Evolutionary conservation across 2,888 invertebrate species (phyloP).

Genomic region (Halictus quadricinctus): DNA sequence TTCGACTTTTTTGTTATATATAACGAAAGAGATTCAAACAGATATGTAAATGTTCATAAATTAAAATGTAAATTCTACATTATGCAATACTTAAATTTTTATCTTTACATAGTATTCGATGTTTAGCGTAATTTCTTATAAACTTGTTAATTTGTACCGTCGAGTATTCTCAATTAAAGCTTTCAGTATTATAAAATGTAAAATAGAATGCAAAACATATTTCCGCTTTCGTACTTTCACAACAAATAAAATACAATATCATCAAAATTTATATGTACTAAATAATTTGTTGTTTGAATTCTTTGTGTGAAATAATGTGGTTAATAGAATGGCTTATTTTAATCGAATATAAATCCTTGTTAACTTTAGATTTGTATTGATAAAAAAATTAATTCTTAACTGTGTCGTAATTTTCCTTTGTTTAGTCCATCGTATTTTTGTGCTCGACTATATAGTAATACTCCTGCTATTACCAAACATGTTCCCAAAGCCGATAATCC

Average conservation of each 20-base stretch:
- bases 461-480: slow-evolving; percentile 88
- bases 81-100: slow-evolving; percentile 5
- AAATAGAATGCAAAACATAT: slow-evolving; percentile 34
- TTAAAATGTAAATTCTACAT: not conserved
- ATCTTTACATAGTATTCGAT: slow-evolving; percentile 16
- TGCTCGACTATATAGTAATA: slow-evolving; percentile 89
- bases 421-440: slow-evolving; percentile 84
- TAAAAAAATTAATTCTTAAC: slow-evolving; percentile 80
- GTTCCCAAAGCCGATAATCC: slow-evolving; percentile 89
- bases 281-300: not conserved
- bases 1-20: not conserved
- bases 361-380: slow-evolving; percentile 61
- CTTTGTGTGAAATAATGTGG: slow-evolving; percentile 7
- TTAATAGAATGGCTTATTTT: slow-evolving; percentile 13
- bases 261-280: slow-evolving; percentile 37
- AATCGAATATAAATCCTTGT: slow-evolving; percentile 32
- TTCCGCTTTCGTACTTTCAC: slow-evolving; percentile 6
- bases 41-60: slow-evolving; percentile 7
- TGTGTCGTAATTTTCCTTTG: slow-evolving; percentile 71
- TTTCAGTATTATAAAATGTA: slow-evolving; percentile 31
- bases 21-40: not conserved
- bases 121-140: slow-evolving; percentile 21
- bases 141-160: slow-evolving; percentile 42
- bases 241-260: slow-evolving; percentile 42
- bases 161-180: slow-evolving; percentile 25